phyloP scores from a whole-genome alignment of 2,797 vertebrate species.

The Phylloscopus collybita region DNA sequence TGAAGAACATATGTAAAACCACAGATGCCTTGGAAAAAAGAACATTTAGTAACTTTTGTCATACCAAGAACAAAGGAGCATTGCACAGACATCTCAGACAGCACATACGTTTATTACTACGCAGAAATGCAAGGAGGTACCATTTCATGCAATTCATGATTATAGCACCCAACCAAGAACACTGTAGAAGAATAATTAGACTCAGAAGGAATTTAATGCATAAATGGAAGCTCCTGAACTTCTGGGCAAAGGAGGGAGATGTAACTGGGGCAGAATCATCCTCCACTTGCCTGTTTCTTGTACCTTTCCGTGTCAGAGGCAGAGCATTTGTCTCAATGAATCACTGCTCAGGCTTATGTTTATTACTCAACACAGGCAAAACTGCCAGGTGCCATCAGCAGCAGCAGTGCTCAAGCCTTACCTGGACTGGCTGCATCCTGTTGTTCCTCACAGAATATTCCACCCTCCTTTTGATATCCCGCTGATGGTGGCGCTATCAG shows the following conservation, averaged over 20 bases:
- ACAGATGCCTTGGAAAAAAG: neutral
- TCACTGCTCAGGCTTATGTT: neutral
- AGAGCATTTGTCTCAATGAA: neutral
- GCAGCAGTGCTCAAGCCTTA: constrained; percentile 42
- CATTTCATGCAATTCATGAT: neutral
- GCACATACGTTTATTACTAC: neutral
- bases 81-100: neutral
- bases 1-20: neutral
- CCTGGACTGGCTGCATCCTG: constrained; percentile 84
- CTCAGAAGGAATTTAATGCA: neutral
- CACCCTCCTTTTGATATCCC: constrained; percentile 84
- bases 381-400: neutral
- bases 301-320: neutral
- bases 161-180: neutral
- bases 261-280: neutral
- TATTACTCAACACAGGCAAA: neutral
- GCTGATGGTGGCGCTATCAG: constrained; percentile 83
- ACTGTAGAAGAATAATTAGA: neutral
- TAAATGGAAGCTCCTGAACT: neutral
- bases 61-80: neutral
- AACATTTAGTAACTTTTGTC: neutral
- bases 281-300: neutral
- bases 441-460: constrained; percentile 83
- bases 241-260: neutral
- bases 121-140: neutral